A percentile compares a stretch with the other conserved stretches of the same genome.
These are phyloP conservation scores for Bacillus rossius DNA, from an alignment of 1,140 invertebrate genomes.

Conservation along the genomic window DNA sequence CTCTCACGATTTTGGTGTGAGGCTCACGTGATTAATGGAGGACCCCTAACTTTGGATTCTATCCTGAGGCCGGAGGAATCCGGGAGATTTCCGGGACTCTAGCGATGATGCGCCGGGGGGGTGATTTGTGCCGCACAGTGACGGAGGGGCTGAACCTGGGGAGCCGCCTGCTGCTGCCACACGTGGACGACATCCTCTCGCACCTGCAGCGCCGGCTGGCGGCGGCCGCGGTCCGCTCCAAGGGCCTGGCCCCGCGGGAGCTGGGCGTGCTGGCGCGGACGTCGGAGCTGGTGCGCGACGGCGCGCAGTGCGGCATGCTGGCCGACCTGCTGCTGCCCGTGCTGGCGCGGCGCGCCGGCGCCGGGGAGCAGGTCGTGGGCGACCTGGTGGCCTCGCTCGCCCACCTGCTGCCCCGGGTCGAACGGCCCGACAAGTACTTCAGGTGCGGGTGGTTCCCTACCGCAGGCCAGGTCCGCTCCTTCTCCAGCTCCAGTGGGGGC, in stretches of 20 bases:
- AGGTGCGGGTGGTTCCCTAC: no score
- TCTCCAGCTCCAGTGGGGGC: no score
- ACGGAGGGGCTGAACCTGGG: conserved; percentile 59
- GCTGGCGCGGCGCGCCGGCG: conserved; percentile 54
- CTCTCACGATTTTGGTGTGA: no score
- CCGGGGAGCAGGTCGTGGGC: conserved; percentile 52
- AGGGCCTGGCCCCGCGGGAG: conserved; percentile 58
- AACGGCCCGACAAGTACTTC: conserved; percentile 57
- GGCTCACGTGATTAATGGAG: no score
- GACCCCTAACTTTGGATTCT: no score
- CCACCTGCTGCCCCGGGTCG: conserved; percentile 65
- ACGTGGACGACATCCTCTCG: conserved; percentile 63
- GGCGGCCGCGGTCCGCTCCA: conserved; percentile 48
- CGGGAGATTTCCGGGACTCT: no score
- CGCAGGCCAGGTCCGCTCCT: no score
- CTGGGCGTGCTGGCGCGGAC: conserved; percentile 73
- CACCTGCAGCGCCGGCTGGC: conserved; percentile 59
- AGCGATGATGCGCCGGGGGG: no score
- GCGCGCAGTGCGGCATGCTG: conserved; percentile 58
- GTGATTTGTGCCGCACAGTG: conserved; percentile 30
- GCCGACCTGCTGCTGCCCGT: conserved; percentile 68
- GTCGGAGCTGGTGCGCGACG: conserved; percentile 62
- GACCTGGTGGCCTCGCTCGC: conserved; percentile 63
- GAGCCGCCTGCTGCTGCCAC: conserved; percentile 63
- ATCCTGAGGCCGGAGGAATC: no score